Evolutionary conservation across 2,797 vertebrate species (phyloP).

Genomic region (Phataginus tetradactyla): DNA sequence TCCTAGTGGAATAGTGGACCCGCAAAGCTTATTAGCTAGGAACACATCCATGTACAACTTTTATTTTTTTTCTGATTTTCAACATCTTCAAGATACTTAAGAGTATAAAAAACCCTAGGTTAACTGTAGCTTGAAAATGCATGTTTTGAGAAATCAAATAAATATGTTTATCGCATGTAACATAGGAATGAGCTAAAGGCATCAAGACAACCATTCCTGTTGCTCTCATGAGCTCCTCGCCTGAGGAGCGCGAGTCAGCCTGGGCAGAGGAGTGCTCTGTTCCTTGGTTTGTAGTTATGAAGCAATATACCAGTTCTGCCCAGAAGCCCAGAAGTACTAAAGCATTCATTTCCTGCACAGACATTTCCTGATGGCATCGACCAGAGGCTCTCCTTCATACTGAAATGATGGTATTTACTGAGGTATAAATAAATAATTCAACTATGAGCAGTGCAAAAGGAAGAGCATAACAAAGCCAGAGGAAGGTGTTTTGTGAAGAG

Average conservation of each 20-base stretch:
- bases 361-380: background rate
- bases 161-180: background rate
- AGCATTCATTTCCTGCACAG: background rate
- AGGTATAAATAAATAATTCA: background rate
- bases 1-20: background rate
- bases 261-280: background rate
- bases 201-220: background rate
- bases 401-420: background rate
- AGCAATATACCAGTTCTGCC: background rate
- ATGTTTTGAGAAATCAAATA: background rate
- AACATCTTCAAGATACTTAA: background rate
- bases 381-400: background rate
- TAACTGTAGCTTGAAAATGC: background rate
- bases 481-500: background rate
- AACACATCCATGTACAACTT: background rate
- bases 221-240: background rate
- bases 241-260: no score
- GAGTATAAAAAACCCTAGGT: background rate
- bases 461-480: background rate
- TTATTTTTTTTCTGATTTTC: background rate
- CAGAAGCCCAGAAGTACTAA: background rate
- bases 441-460: background rate
- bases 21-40: background rate
- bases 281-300: background rate
- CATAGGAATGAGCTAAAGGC: background rate